Base-by-base conservation (phyloP, 2,888 invertebrate species). In the Rhamphomyia laevipes region DNA sequence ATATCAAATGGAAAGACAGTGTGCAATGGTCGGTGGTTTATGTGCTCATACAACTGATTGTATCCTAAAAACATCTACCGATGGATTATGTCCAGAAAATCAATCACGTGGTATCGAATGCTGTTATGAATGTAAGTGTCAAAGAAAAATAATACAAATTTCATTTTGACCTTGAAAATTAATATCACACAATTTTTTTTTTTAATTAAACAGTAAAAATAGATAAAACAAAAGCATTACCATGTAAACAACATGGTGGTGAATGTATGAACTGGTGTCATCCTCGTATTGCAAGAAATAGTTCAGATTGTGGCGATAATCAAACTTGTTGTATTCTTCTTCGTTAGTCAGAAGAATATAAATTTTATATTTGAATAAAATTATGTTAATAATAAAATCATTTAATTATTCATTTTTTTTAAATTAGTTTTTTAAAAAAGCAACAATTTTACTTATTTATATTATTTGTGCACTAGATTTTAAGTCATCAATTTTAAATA, bases 61-160 rank as follows among this genome's bases (percentile, higher is more conserved):
- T 38, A 53, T 55, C 3, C 57, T 59, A 33, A 59, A 59, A 6
- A 64, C 68, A 11, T 62, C 62, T 18, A 65, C 61, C 45, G 59
- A 54, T 48, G 68, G 68, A 15, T 57, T 70, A 11, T 69, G 69
- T 45, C 67, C 67, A 47, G 54, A 59, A 7, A 65, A 62, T 45
- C 31, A 56, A 13, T 57, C 61, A 35, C 48, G 55, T 13, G 70
- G 68, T 11, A 66, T 67, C 12, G 69, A 69, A 49, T 69, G 69
- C 50, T 69, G 69, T 47, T 70, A 64, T 52, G 68, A 68, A 59
- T 55, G 69, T 69, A 58, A 65, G 64, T 58, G 46, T 47, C 12
- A 15, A 40, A 45, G 23, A 30, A n/a, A 23, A 27, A 47, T 43
- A 43, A 41, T 13, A 16, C 40, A n/a, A 30, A 42, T 38, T 44